These are phyloP conservation scores for Seladonia tumulorum DNA, from an alignment of 2,888 invertebrate genomes.

Conservation along the genomic window DNA sequence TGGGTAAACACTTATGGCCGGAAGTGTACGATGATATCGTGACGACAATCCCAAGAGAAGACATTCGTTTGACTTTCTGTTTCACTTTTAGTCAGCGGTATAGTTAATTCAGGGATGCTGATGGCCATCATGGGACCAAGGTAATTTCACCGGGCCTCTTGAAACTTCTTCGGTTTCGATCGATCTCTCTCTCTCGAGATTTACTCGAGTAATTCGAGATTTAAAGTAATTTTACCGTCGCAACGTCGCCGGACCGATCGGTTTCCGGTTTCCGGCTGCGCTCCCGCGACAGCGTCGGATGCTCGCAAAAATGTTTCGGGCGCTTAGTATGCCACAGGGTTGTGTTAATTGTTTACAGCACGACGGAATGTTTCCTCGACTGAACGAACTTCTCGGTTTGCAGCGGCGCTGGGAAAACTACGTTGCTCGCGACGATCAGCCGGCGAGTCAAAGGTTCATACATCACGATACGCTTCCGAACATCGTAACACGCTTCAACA, in stretches of 20 bases:
- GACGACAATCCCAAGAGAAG: not conserved
- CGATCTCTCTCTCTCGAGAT: too few species aligned
- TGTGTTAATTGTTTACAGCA: conserved; percentile 39
- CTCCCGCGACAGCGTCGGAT: conserved; percentile 6
- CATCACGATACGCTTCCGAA: not conserved
- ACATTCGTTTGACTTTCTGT: not conserved
- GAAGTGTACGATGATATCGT: too few species aligned
- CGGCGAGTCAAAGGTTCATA: conserved; percentile 87
- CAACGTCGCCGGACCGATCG: not conserved
- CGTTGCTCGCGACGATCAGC: conserved; percentile 90
- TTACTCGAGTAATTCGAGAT: conserved; percentile 2
- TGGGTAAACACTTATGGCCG: too few species aligned
- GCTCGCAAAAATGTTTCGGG: conserved; percentile 22
- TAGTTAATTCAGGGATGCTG: conserved; percentile 88
- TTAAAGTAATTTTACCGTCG: not conserved
- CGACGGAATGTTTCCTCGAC: not conserved
- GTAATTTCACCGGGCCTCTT: conserved; percentile 80
- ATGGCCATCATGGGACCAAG: conserved; percentile 91
- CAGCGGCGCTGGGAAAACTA: conserved; percentile 92
- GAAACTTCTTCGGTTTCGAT: not conserved
- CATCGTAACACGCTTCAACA: not conserved
- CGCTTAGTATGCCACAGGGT: conserved; percentile 42
- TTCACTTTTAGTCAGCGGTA: conserved; percentile 88
- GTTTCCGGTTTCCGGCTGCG: not conserved
- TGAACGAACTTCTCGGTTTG: conserved; percentile 66